A percentile compares a stretch with the other conserved stretches of the same genome.
phyloP scores from a whole-genome alignment of 1,140 invertebrate species.

The Caligus rogercresseyi region DNA sequence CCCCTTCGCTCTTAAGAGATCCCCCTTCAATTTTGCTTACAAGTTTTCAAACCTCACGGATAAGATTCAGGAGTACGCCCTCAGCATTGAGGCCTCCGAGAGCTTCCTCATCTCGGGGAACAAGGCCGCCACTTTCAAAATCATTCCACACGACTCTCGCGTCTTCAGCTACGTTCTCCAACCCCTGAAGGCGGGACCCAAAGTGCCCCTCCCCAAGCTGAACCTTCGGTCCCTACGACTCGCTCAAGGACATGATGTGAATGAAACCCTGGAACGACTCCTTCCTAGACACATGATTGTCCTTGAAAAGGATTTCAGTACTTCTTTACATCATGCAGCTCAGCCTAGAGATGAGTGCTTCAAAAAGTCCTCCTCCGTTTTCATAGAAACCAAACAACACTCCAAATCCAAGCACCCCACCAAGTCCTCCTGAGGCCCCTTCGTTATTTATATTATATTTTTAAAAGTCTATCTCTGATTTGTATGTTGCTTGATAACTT shows the following conservation, averaged over 20 bases:
- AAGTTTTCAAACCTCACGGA: constrained; percentile 7
- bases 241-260: constrained; percentile 7
- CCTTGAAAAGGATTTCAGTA: background rate
- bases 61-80: constrained; percentile 7
- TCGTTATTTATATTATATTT: too few relatives aligned
- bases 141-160: background rate
- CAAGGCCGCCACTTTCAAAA: constrained; percentile 8
- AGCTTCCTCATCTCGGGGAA: constrained; percentile 14
- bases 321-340: background rate
- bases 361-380: background rate
- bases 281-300: constrained; percentile 7
- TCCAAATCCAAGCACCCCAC: too few relatives aligned
- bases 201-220: background rate
- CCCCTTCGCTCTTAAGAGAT: background rate
- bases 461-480: too few relatives aligned
- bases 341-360: background rate
- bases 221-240: background rate
- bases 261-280: background rate
- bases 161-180: constrained; percentile 5
- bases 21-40: constrained; percentile 1
- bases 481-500: too few relatives aligned
- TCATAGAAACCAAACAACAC: background rate
- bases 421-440: too few relatives aligned
- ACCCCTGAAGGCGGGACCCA: background rate
- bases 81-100: constrained; percentile 15